Evolutionary conservation across 2,888 invertebrate species (phyloP).

Genomic region (Hesperia comma): DNA sequence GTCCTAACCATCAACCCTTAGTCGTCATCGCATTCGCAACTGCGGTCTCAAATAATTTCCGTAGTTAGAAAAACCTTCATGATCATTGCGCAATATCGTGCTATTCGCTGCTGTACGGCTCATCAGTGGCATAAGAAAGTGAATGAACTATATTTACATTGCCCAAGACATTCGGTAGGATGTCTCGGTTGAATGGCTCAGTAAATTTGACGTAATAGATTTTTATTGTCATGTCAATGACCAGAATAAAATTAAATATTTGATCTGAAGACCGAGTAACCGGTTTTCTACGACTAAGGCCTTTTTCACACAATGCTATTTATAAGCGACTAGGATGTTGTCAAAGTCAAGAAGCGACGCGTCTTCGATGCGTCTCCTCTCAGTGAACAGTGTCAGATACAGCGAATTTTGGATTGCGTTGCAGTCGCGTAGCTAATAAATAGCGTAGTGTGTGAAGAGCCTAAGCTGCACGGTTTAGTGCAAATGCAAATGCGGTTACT

Average conservation of each 20-base stretch:
- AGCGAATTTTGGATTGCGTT: too few species aligned
- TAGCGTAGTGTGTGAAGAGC: too few species aligned
- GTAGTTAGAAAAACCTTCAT: neutral
- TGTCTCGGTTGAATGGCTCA: neutral
- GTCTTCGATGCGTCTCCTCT: too few species aligned
- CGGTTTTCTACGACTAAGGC: neutral
- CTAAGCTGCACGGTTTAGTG: too few species aligned
- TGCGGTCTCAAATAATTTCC: neutral
- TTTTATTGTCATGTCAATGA: slow-evolving; percentile 9
- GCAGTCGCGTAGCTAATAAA: too few species aligned
- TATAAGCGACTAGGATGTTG: too few species aligned
- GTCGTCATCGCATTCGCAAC: neutral
- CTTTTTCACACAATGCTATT: too few species aligned
- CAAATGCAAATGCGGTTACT: too few species aligned
- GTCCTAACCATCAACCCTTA: too few species aligned
- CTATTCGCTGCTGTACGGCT: neutral
- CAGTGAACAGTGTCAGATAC: too few species aligned
- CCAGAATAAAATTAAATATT: slow-evolving; percentile 8
- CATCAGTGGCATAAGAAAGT: slow-evolving; percentile 6
- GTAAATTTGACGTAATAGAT: slow-evolving; percentile 18
- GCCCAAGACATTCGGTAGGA: neutral
- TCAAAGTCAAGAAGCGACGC: too few species aligned
- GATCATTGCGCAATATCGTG: neutral
- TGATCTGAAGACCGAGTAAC: neutral
- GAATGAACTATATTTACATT: slow-evolving; percentile 3